Conservation (phyloP, 2,797 vertebrate genomes). For the Pangasius larnaudii region DNA sequence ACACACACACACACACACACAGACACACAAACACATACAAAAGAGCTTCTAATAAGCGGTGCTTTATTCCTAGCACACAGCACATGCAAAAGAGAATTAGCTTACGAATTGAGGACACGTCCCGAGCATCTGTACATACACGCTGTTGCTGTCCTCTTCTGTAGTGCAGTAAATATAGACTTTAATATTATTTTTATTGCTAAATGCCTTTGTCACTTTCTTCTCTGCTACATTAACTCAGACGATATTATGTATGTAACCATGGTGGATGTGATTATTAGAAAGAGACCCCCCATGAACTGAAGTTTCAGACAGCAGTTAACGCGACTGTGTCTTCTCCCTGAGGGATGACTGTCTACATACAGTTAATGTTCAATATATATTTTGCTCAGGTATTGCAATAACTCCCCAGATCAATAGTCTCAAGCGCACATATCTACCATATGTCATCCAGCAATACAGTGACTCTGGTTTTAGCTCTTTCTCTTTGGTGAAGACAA, state of each 20-base stretch:
- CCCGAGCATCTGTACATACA: slow-evolving; percentile 54
- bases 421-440: slow-evolving; percentile 17
- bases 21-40: slow-evolving; percentile 34
- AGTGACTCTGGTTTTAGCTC: slow-evolving; percentile 5
- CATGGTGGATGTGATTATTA: slow-evolving; percentile 26
- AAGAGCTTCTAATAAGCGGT: slow-evolving; percentile 52
- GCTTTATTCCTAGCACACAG: slow-evolving; percentile 60
- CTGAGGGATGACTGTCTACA: slow-evolving; percentile 16
- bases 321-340: background rate
- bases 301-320: slow-evolving; percentile 14
- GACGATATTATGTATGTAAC: slow-evolving; percentile 15
- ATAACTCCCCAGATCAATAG: slow-evolving; percentile 37
- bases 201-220: slow-evolving; percentile 45
- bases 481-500: slow-evolving; percentile 40
- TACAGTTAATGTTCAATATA: slow-evolving; percentile 40
- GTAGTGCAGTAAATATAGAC: slow-evolving; percentile 17
- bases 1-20: slow-evolving; percentile 32
- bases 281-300: slow-evolving; percentile 31
- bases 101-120: slow-evolving; percentile 58
- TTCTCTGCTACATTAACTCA: slow-evolving; percentile 35
- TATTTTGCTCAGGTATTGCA: slow-evolving; percentile 39
- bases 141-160: slow-evolving; percentile 40
- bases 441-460: slow-evolving; percentile 33
- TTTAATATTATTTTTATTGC: slow-evolving; percentile 32
- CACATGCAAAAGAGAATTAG: slow-evolving; percentile 56